These are phyloP conservation scores for Blennius ocellaris DNA, from an alignment of 2,113 vertebrate genomes.

Conservation along the genomic window DNA sequence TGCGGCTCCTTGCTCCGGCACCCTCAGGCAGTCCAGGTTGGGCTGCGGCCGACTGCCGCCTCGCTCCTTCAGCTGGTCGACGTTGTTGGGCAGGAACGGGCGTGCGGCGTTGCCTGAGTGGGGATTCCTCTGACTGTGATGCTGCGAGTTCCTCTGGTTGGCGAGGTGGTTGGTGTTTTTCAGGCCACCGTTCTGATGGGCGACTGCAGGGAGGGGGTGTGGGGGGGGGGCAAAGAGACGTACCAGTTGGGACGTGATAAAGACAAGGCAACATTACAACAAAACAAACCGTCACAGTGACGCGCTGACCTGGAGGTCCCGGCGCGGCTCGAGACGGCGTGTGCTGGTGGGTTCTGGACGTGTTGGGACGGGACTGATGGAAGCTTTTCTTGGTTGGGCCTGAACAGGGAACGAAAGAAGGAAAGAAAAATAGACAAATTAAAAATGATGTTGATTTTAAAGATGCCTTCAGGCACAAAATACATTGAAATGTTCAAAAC, in stretches of 20 bases:
- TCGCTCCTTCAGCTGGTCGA: constrained; percentile 77
- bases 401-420: constrained; percentile 62
- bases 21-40: constrained; percentile 92
- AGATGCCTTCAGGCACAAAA: too few species aligned
- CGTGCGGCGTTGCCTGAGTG: constrained; percentile 76
- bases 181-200: constrained; percentile 91
- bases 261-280: neutral
- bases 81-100: constrained; percentile 87
- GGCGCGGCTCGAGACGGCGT: constrained; percentile 90
- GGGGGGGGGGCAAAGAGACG: too few species aligned
- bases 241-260: neutral
- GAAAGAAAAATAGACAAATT: too few species aligned
- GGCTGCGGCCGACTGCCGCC: constrained; percentile 82
- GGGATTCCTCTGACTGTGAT: constrained; percentile 81
- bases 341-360: constrained; percentile 78
- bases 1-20: constrained; percentile 95
- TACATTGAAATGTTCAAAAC: too few species aligned
- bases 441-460: too few species aligned
- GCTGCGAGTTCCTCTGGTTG: constrained; percentile 80
- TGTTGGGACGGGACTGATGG: constrained; percentile 73
- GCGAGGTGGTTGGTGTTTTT: constrained; percentile 77
- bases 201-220: constrained; percentile 75
- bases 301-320: constrained; percentile 89
- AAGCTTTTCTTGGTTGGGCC: constrained; percentile 90
- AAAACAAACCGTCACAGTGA: neutral